Evolutionary conservation across 2,797 vertebrate genomes (phyloP).

Genomic region (Sphenopsis melanotis): DNA sequence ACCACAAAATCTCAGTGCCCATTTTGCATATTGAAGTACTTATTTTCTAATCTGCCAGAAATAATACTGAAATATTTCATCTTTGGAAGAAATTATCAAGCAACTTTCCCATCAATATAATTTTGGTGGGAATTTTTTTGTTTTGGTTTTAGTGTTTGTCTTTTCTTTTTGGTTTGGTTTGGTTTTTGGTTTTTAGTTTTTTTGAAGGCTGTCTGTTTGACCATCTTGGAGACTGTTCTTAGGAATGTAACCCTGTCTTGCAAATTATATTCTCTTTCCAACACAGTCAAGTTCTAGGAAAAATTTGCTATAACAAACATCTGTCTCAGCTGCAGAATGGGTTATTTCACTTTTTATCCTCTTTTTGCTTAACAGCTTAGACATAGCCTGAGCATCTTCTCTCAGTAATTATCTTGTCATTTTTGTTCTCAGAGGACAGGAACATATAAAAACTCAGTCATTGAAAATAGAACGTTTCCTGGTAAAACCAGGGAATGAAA

Average conservation of each 20-base stretch:
- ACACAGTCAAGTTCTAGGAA: neutral
- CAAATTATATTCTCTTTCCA: neutral
- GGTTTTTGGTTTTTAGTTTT: neutral
- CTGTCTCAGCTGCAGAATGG: neutral
- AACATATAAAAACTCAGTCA: neutral
- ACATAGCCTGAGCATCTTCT: neutral
- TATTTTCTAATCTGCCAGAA: neutral
- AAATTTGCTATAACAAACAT: neutral
- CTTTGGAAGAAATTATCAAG: neutral
- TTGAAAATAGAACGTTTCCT: neutral
- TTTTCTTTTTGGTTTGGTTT: neutral
- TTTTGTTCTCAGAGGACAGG: neutral
- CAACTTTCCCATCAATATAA: neutral
- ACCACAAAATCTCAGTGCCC: neutral
- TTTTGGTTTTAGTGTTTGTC: neutral
- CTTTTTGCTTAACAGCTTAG: neutral
- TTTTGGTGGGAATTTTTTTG: accelerated
- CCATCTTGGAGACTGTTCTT: neutral
- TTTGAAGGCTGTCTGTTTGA: neutral
- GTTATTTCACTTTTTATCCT: neutral
- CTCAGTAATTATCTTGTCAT: neutral
- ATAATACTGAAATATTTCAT: neutral
- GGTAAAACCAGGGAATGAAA: neutral
- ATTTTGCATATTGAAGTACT: neutral
- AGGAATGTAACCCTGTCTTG: neutral